Conservation (phyloP, 2,113 vertebrate species). For the Thymallus thymallus region DNA sequence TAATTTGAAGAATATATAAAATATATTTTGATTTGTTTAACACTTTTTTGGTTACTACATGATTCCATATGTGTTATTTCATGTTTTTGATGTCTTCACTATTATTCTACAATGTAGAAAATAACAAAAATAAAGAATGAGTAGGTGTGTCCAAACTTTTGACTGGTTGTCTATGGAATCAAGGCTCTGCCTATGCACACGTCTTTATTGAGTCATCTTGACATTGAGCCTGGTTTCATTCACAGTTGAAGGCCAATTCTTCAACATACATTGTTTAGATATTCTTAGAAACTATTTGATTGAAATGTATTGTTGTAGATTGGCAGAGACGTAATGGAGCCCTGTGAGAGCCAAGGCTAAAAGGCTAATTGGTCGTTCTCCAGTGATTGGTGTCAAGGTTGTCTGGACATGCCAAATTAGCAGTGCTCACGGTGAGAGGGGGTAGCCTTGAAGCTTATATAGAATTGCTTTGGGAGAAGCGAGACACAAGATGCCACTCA, state of each 20-base stretch:
- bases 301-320: conserved; percentile 39
- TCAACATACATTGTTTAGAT: conserved; percentile 11
- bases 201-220: background rate
- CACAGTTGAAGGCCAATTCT: conserved; percentile 11
- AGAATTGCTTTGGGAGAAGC: conserved; percentile 29
- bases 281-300: conserved; percentile 17
- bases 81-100: too few species aligned
- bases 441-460: conserved; percentile 39
- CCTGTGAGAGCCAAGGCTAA: conserved; percentile 49
- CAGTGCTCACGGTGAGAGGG: conserved; percentile 44
- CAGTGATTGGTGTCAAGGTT: conserved; percentile 64
- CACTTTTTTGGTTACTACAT: too few species aligned
- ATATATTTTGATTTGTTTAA: too few species aligned
- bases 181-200: background rate
- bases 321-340: conserved; percentile 46
- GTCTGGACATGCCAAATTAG: conserved; percentile 57
- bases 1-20: too few species aligned
- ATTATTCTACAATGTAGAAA: too few species aligned
- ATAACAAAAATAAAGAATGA: too few species aligned
- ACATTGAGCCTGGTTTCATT: background rate
- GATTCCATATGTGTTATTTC: too few species aligned
- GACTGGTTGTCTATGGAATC: background rate
- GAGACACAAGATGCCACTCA: conserved; percentile 41
- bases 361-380: conserved; percentile 65
- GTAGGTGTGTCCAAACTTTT: too few species aligned